Conservation (phyloP, 1,140 invertebrate species). For the Portunus trituberculatus region DNA sequence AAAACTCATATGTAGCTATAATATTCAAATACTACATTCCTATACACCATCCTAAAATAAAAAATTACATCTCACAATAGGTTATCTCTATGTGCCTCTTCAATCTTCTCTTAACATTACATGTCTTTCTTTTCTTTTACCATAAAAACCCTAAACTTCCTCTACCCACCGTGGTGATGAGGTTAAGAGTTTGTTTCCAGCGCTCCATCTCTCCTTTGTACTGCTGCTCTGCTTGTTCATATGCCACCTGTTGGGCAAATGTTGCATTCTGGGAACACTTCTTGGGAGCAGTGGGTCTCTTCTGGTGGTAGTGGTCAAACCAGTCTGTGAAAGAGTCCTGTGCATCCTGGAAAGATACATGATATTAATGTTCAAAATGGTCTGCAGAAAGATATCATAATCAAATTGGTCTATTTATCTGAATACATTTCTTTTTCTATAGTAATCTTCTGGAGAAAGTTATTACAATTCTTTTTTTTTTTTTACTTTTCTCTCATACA, state of each 20-base stretch:
- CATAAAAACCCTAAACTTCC: too few relatives aligned
- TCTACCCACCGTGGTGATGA: constrained; percentile 84
- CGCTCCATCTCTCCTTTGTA: constrained; percentile 88
- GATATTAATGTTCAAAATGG: neutral
- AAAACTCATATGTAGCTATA: too few relatives aligned
- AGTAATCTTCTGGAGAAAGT: too few relatives aligned
- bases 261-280: constrained; percentile 82
- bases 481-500: too few relatives aligned
- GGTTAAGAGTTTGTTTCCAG: constrained; percentile 87
- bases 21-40: too few relatives aligned
- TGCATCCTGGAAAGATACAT: constrained; percentile 84
- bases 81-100: too few relatives aligned
- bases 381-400: neutral
- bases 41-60: too few relatives aligned
- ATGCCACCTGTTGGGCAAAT: constrained; percentile 93
- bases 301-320: constrained; percentile 91
- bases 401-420: neutral
- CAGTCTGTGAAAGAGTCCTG: constrained; percentile 93
- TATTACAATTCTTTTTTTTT: too few relatives aligned
- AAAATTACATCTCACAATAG: too few relatives aligned
- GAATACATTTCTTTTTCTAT: too few relatives aligned
- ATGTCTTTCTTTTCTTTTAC: too few relatives aligned
- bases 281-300: constrained; percentile 84
- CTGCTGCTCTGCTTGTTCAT: constrained; percentile 90
- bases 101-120: too few relatives aligned